These are phyloP conservation scores for Eudemis profundana DNA, from an alignment of 2,888 invertebrate species.

Conservation along the genomic window DNA sequence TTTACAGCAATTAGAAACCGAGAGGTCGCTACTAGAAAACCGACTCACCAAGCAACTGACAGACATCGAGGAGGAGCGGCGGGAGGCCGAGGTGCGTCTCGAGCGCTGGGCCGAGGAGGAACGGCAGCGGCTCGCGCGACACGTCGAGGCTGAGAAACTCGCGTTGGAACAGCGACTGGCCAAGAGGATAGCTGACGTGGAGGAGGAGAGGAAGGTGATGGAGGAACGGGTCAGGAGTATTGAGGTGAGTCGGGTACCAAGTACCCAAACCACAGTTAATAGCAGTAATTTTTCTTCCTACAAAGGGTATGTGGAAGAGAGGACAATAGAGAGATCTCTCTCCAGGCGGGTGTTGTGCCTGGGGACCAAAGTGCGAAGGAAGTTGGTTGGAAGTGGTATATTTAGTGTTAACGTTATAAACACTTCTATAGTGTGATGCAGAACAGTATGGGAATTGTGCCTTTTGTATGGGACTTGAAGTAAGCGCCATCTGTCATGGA, in stretches of 20 bases:
- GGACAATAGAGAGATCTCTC: not conserved
- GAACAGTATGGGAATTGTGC: too few relatives aligned
- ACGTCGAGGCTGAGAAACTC: constrained; percentile 54
- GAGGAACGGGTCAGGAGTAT: constrained; percentile 56
- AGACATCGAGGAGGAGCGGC: constrained; percentile 60
- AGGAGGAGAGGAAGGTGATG: constrained; percentile 54
- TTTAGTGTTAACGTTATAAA: too few relatives aligned
- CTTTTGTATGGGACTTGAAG: too few relatives aligned
- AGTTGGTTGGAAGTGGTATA: too few relatives aligned
- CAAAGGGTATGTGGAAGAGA: too few relatives aligned
- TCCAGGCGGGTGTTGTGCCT: too few relatives aligned
- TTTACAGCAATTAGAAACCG: constrained; percentile 60
- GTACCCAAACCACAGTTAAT: too few relatives aligned
- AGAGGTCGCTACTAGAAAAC: constrained; percentile 53
- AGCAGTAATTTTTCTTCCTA: too few relatives aligned
- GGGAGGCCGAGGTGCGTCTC: constrained; percentile 55
- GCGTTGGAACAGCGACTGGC: constrained; percentile 58
- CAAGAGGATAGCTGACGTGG: constrained; percentile 59
- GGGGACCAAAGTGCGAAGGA: too few relatives aligned
- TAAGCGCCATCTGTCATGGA: too few relatives aligned
- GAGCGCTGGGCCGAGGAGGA: constrained; percentile 61
- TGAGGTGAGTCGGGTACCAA: constrained; percentile 46
- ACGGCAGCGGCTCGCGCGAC: constrained; percentile 60
- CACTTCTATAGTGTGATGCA: too few relatives aligned
- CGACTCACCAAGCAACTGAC: constrained; percentile 56